These are phyloP conservation scores for Streptopelia turtur DNA, from an alignment of 2,797 vertebrate genomes.

Conservation along the genomic window DNA sequence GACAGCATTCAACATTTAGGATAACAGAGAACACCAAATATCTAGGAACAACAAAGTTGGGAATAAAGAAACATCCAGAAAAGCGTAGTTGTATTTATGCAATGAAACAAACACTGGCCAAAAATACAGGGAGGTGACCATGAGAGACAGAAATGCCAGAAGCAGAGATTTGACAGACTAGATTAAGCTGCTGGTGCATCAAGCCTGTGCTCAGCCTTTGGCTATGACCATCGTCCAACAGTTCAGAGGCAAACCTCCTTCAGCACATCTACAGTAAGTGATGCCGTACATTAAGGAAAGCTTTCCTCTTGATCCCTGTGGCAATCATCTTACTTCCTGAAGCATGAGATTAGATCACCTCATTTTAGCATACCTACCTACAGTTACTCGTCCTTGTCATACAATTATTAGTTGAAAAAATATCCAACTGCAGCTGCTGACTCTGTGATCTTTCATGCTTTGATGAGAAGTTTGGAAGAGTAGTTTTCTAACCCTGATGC, in stretches of 20 bases:
- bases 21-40: background rate
- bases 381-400: background rate
- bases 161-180: constrained; percentile 41
- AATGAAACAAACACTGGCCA: constrained; percentile 9
- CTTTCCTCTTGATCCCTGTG: background rate
- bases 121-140: constrained; percentile 5
- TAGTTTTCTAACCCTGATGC: background rate
- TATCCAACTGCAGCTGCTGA: background rate
- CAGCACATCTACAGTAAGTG: background rate
- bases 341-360: constrained; percentile 25
- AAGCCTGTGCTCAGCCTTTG: background rate
- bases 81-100: background rate
- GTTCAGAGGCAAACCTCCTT: background rate
- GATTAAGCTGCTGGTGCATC: constrained; percentile 46
- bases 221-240: background rate
- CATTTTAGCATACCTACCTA: constrained; percentile 22
- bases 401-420: constrained; percentile 9
- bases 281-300: background rate
- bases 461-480: background rate
- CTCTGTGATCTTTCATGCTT: background rate
- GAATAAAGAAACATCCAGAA: constrained; percentile 22
- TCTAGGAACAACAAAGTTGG: background rate
- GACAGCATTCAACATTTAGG: background rate
- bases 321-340: constrained; percentile 9
- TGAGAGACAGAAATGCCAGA: background rate